Evolutionary conservation across 2,797 vertebrate genomes (phyloP), one percentile per base, ranked within the genome.

Genomic region (Manis javanica): DNA sequence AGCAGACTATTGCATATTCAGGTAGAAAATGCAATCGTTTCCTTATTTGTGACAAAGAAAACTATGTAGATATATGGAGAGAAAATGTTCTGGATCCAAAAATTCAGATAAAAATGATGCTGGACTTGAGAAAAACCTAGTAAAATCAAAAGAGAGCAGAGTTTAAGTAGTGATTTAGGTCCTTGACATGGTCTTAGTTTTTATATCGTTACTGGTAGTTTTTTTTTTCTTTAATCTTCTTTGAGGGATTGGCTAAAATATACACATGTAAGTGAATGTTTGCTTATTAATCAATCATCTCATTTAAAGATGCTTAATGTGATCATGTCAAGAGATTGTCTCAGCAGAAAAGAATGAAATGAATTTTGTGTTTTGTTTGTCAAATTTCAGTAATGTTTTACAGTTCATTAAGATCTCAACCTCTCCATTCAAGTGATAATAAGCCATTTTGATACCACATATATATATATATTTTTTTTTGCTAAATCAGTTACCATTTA

Each of bases 331-430:
- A 87, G 75, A 87, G 57, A 84, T 75, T 86, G 72, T 82, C 78
- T 97, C 79, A 77, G 39, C n/a, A 78, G 37, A 92, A 93, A 95
- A 96, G 68, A 90, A 84, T 85, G 19, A 88, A 61, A 61, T 92
- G 26, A 85, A 91, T 26, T 92, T 72, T 87, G 15, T 94, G 37
- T 66, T 95, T 96, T 96, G 18, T 42, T 94, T 94, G 23, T 94
- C 74, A 81, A 86, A 78, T 87, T 94, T 94, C 74, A 87, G 2
- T 71, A 26, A 91, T 92, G 16, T 31, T 78, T 53, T 26, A 74
- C 46, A 31, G 24, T 92, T 90, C 15, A 91, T 86, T 69, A 77
- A 92, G 66, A 88, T 39, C 13, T 78, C 21, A 85, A 88, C 81
- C 10, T 63, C 39, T 61, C 39, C 39, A 19, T 57, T 29, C 94